These are phyloP conservation scores for Sinodicranocentrus sp. DNA, from an alignment of 2,888 invertebrate genomes.

Conservation along the genomic window DNA sequence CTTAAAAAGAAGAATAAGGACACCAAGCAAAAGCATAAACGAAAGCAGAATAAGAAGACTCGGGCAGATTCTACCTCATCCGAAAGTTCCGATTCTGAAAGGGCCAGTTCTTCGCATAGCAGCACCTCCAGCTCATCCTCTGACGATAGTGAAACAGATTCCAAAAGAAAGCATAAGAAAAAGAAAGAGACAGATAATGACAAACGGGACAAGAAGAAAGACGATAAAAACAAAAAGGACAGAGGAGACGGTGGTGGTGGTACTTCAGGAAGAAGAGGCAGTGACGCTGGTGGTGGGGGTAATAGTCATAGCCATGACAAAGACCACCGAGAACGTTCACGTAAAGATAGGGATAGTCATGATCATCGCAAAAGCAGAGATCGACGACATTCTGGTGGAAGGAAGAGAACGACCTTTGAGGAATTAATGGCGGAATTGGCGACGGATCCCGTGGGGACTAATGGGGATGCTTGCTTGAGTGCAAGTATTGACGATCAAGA, in stretches of 20 bases:
- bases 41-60: conserved; percentile 62
- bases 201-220: conserved; percentile 60
- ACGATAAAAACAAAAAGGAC: conserved; percentile 51
- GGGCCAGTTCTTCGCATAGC: conserved; percentile 45
- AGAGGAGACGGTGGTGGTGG: conserved; percentile 57
- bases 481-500: conserved; percentile 26
- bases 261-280: conserved; percentile 35
- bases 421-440: conserved; percentile 51
- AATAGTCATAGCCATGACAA: conserved; percentile 45
- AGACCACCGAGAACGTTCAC: conserved; percentile 45
- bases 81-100: conserved; percentile 55
- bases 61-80: conserved; percentile 54
- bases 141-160: conserved; percentile 55
- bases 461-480: conserved; percentile 25
- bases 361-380: conserved; percentile 37
- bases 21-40: conserved; percentile 63
- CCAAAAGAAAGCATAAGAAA: conserved; percentile 56
- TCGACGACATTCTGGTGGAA: conserved; percentile 52
- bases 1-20: conserved; percentile 62
- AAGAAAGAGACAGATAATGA: conserved; percentile 60
- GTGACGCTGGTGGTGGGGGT: conserved; percentile 45
- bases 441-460: conserved; percentile 23
- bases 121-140: conserved; percentile 49
- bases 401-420: conserved; percentile 39
- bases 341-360: conserved; percentile 42